These are phyloP conservation scores for Dasysyrphus tricinctus DNA, from an alignment of 2,888 invertebrate genomes.

Conservation along the genomic window DNA sequence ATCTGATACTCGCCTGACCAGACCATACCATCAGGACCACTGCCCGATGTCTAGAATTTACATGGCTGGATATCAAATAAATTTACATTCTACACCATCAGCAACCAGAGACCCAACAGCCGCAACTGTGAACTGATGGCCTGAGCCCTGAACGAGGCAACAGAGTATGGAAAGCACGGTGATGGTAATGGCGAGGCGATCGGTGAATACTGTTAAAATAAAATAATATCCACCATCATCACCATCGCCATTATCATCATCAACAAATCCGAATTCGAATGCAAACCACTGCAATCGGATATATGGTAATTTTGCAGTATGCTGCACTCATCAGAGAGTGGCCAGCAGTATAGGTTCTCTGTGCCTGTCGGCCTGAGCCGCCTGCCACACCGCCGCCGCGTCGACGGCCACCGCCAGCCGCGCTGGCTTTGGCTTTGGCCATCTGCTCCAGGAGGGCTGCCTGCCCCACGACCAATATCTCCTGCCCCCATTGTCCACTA, in stretches of 20 bases:
- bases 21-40: slow-evolving; percentile 34
- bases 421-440: slow-evolving; percentile 51
- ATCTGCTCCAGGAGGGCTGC: slow-evolving; percentile 57
- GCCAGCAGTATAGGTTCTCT: slow-evolving; percentile 21
- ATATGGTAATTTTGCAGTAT: slow-evolving; percentile 64
- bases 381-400: background rate
- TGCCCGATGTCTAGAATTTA: slow-evolving; percentile 54
- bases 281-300: slow-evolving; percentile 72
- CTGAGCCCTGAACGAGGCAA: background rate
- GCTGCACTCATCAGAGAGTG: slow-evolving; percentile 52
- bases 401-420: background rate
- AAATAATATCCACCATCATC: slow-evolving; percentile 44
- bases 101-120: slow-evolving; percentile 33
- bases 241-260: slow-evolving; percentile 57
- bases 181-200: slow-evolving; percentile 36
- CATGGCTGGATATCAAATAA: slow-evolving; percentile 56
- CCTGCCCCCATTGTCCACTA: slow-evolving; percentile 22
- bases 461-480: slow-evolving; percentile 5
- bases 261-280: slow-evolving; percentile 55
- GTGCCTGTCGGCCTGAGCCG: slow-evolving; percentile 3
- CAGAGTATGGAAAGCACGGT: background rate
- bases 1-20: slow-evolving; percentile 51
- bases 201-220: slow-evolving; percentile 23
- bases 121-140: slow-evolving; percentile 5
- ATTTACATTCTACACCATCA: slow-evolving; percentile 47